phyloP scores from a whole-genome alignment of 2,113 vertebrate genomes.

The Epinephelus cyanopodus region DNA sequence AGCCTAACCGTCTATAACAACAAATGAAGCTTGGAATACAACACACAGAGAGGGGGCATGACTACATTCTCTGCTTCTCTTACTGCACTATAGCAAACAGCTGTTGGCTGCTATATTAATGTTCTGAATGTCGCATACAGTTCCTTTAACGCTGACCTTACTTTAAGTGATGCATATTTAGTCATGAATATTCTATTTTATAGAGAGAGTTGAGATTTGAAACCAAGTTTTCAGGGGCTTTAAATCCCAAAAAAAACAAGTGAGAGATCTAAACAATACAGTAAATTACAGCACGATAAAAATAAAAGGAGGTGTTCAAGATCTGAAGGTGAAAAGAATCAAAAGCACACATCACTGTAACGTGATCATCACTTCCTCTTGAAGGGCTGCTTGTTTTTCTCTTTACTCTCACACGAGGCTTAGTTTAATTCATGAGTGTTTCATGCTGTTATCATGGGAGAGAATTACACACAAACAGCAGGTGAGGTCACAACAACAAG shows the following conservation, averaged over 20 bases:
- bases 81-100: no score
- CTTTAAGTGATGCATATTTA: slow-evolving; percentile 34
- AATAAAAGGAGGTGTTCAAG: slow-evolving; percentile 42
- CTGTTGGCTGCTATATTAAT: no score
- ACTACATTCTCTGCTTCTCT: no score
- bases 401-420: slow-evolving; percentile 45
- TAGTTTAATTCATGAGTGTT: slow-evolving; percentile 28
- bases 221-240: slow-evolving; percentile 22
- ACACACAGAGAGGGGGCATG: no score
- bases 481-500: slow-evolving; percentile 68
- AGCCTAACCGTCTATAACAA: no score
- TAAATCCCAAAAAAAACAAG: slow-evolving; percentile 9
- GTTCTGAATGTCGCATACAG: no score
- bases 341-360: slow-evolving; percentile 48
- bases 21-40: no score
- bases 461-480: slow-evolving; percentile 67
- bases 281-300: neutral
- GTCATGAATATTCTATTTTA: slow-evolving; percentile 19
- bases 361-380: slow-evolving; percentile 34
- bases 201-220: slow-evolving; percentile 1
- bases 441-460: slow-evolving; percentile 54
- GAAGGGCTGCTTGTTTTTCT: slow-evolving; percentile 56
- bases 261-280: slow-evolving; percentile 29
- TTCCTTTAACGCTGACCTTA: neutral
- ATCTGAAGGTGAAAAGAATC: slow-evolving; percentile 53